Percentiles rank a stretch among this genome's conserved stretches.
These are phyloP conservation scores for Anastatus disparis DNA, from an alignment of 1,140 invertebrate species.

Conservation along the genomic window DNA sequence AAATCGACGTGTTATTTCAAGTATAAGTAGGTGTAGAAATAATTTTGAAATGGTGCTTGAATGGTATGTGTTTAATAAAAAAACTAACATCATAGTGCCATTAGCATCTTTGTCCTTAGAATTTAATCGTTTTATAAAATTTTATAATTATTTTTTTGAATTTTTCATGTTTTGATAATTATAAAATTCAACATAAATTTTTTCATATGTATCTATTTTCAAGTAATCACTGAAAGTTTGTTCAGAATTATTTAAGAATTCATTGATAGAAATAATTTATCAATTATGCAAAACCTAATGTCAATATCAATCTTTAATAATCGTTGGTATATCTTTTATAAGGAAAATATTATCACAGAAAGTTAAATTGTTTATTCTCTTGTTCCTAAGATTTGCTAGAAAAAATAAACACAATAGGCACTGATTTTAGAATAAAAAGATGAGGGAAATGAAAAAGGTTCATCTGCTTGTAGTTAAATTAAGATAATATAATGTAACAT, in stretches of 20 bases:
- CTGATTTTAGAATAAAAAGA: slow-evolving; percentile 8
- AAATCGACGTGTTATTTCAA: slow-evolving; percentile 33
- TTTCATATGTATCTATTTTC: no score
- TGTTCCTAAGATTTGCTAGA: neutral
- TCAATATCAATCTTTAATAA: no score
- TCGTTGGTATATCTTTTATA: neutral
- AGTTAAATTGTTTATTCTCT: neutral
- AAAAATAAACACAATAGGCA: neutral
- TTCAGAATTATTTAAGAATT: no score
- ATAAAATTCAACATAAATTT: no score
- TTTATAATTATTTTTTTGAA: no score
- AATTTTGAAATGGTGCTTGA: slow-evolving; percentile 34
- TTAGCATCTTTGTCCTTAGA: slow-evolving; percentile 6
- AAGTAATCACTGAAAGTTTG: no score
- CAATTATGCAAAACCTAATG: no score
- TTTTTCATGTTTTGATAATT: no score
- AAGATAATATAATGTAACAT: slow-evolving; percentile 33
- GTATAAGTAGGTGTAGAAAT: slow-evolving; percentile 19
- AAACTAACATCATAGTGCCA: slow-evolving; percentile 33
- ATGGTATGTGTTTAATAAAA: slow-evolving; percentile 15
- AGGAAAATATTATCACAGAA: neutral
- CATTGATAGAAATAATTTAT: no score
- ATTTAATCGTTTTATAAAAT: neutral
- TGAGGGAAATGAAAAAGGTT: slow-evolving; percentile 3
- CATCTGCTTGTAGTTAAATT: slow-evolving; percentile 39